phyloP scores from a whole-genome alignment of 2,113 vertebrate species.

The Syngnathus scovelli region DNA sequence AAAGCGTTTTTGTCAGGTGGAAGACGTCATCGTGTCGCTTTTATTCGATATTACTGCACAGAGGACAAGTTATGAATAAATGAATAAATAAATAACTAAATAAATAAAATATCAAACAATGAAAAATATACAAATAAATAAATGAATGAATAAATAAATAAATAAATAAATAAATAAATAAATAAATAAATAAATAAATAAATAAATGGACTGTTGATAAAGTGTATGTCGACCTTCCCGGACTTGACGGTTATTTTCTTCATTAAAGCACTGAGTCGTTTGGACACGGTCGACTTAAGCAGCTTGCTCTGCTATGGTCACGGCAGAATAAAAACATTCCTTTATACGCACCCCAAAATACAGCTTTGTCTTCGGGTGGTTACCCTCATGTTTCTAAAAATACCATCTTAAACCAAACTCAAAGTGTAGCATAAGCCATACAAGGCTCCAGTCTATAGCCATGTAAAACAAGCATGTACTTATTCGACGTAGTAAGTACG shows the following conservation, averaged over 20 bases:
- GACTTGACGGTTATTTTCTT: background rate
- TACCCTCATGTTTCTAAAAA: constrained; percentile 2
- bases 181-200: background rate
- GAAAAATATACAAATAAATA: no score
- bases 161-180: no score
- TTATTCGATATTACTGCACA: background rate
- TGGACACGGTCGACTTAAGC: background rate
- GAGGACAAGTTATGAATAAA: no score
- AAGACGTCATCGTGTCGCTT: background rate
- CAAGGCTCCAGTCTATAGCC: background rate
- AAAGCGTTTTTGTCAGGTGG: constrained; percentile 5
- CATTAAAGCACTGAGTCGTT: background rate
- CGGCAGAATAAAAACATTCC: background rate
- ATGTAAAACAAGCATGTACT: background rate
- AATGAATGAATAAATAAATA: no score
- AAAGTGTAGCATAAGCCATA: background rate
- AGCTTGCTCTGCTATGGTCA: background rate
- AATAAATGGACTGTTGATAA: background rate
- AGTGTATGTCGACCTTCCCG: background rate
- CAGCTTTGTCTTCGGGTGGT: background rate
- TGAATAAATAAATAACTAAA: no score
- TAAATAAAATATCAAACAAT: no score
- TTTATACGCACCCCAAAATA: background rate
- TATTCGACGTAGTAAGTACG: background rate
- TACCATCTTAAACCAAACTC: background rate